Evolutionary conservation across 2,888 invertebrate genomes (phyloP).

Genomic region (Boloria euphrosyne): DNA sequence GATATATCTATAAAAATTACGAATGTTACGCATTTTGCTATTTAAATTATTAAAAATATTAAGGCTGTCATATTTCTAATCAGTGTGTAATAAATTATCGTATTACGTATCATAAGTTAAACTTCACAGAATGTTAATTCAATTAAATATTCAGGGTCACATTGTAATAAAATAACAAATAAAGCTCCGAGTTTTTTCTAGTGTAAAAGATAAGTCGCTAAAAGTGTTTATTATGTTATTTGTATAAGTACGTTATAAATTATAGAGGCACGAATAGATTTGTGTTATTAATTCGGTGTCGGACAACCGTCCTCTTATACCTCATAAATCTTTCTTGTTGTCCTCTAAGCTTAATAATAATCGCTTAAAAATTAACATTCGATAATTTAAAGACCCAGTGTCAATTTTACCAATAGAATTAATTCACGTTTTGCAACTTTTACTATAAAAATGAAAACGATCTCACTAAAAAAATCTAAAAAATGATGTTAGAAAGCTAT

Average conservation of each 20-base stretch:
- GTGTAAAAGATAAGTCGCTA: constrained; percentile 7
- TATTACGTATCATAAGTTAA: constrained; percentile 6
- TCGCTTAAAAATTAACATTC: constrained; percentile 22
- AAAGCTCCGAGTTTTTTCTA: neutral
- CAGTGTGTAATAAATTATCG: constrained; percentile 14
- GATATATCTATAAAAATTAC: neutral
- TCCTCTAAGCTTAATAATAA: constrained; percentile 29
- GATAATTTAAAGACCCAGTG: constrained; percentile 16
- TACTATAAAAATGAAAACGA: constrained; percentile 6
- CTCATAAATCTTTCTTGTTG: constrained; percentile 35
- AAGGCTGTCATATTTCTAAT: constrained; percentile 14
- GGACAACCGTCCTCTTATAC: constrained; percentile 28
- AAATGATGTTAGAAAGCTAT: neutral
- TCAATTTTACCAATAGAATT: constrained; percentile 15
- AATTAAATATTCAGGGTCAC: constrained; percentile 22
- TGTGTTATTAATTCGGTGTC: constrained; percentile 61
- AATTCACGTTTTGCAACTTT: constrained; percentile 8
- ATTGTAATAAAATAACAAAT: constrained; percentile 13
- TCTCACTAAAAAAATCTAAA: neutral
- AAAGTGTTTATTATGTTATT: constrained; percentile 25
- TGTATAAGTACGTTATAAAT: constrained; percentile 41
- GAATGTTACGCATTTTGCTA: neutral
- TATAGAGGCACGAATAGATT: constrained; percentile 51
- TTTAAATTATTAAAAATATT: neutral
- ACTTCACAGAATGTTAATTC: constrained; percentile 14